Base-by-base conservation (phyloP, 1,140 invertebrate species). In the Ruditapes philippinarum region DNA sequence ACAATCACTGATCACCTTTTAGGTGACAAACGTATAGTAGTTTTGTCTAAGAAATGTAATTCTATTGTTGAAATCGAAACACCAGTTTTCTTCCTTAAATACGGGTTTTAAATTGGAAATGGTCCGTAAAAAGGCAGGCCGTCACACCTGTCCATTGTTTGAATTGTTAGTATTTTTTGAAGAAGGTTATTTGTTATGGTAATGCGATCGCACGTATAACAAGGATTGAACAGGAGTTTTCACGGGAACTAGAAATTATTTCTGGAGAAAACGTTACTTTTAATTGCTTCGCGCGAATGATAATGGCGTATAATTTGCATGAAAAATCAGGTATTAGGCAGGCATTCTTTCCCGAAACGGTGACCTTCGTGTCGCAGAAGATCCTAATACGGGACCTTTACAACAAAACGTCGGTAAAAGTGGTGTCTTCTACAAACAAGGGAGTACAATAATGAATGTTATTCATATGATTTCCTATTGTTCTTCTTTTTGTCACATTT, bases 31-130 rank as follows among this genome's bases (percentile, higher is more conserved):
- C 74, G 5, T 54, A 49, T 78, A 51, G 45, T 78, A 78, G 1
- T 33, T 51, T 40, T 78, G 45, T 51, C 74, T 36, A 28, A 51
- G 42, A 36, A 36, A 51, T 51, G 45, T 78, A 78, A 78, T 78
- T 70, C 65, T 70, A 70, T 70, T 70, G 65, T 70, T 70, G 65
- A 70, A 70, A 70, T 70, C 65, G 65, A 70, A 70, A 70, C 36
- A 70, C 65, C 33, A 45, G 22, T 70, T 70, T 38, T 38, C 33
- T 9, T 36, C 17, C 65, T 40, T 1, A 70, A 70, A 70, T 70
- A 70, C 65, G 36, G 33, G 33, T 14, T 33, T 65, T 38, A 38
- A 62, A 70, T 70, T 70, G 65, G 33, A 70, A 70, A 70, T 40
- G 65, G 54, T 49, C 33, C 74, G 45, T 45, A 51, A 54, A 78